Conservation (phyloP, 2,797 vertebrate species). For the Prionace glauca region DNA sequence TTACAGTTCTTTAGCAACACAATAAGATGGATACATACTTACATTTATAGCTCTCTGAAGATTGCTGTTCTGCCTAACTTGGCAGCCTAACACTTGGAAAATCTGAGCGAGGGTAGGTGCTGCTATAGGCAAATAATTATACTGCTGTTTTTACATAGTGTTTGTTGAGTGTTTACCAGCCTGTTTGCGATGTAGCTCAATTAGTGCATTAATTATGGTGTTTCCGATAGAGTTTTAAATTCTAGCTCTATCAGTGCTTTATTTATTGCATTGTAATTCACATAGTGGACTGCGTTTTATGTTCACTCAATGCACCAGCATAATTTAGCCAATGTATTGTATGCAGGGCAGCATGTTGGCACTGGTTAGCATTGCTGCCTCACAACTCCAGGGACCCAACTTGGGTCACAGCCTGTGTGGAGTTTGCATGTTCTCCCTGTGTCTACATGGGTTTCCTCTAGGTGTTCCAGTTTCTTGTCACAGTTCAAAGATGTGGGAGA, state of each 20-base stretch:
- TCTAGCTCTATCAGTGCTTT: background rate
- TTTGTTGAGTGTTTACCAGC: constrained; percentile 35
- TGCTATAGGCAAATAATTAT: constrained; percentile 7
- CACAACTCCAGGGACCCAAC: too few species aligned
- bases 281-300: background rate
- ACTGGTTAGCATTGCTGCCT: too few species aligned
- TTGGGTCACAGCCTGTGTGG: too few species aligned
- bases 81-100: background rate
- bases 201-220: background rate
- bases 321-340: background rate
- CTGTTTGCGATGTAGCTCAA: background rate
- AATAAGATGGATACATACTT: background rate
- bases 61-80: background rate
- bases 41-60: constrained; percentile 1
- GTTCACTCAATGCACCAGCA: background rate
- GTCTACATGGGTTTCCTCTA: too few species aligned
- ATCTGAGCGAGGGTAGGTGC: background rate
- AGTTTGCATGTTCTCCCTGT: too few species aligned
- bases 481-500: too few species aligned
- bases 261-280: background rate
- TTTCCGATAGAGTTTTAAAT: constrained; percentile 4
- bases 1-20: background rate
- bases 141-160: constrained; percentile 31
- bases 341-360: background rate
- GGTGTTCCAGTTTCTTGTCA: too few species aligned